phyloP scores from a whole-genome alignment of 2,888 invertebrate genomes.

The Lamellibrachia satsuma region DNA sequence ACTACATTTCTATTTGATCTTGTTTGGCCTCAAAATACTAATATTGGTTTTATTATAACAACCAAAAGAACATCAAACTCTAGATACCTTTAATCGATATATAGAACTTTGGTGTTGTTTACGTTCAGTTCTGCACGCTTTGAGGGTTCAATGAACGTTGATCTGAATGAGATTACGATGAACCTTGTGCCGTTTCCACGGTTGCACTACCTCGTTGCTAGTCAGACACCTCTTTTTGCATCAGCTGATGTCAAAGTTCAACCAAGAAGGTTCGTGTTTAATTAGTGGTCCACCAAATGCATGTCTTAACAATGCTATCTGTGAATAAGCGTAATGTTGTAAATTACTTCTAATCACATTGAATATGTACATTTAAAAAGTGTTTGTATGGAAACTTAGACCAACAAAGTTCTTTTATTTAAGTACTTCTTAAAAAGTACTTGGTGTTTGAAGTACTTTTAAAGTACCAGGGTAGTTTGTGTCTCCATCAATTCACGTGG shows the following conservation, averaged over 20 bases:
- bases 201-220: slow-evolving; percentile 65
- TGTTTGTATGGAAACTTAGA: background rate
- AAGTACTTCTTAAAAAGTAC: too few species aligned
- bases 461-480: background rate
- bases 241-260: slow-evolving; percentile 60
- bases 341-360: background rate
- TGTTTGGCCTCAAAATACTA: too few species aligned
- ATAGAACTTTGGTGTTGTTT: background rate
- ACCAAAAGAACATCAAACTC: background rate
- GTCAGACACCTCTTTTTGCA: slow-evolving; percentile 64
- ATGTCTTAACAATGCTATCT: background rate
- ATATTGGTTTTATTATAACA: background rate
- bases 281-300: background rate
- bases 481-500: background rate
- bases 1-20: too few species aligned
- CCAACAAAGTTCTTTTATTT: too few species aligned
- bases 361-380: background rate
- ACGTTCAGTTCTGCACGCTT: slow-evolving; percentile 65
- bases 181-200: slow-evolving; percentile 67
- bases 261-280: slow-evolving; percentile 52
- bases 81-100: background rate
- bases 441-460: background rate
- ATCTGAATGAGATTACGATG: slow-evolving; percentile 67
- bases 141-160: slow-evolving; percentile 67
- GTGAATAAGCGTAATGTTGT: background rate